Base-by-base conservation (phyloP, 2,113 vertebrate species). In the Eptesicus fuscus region DNA sequence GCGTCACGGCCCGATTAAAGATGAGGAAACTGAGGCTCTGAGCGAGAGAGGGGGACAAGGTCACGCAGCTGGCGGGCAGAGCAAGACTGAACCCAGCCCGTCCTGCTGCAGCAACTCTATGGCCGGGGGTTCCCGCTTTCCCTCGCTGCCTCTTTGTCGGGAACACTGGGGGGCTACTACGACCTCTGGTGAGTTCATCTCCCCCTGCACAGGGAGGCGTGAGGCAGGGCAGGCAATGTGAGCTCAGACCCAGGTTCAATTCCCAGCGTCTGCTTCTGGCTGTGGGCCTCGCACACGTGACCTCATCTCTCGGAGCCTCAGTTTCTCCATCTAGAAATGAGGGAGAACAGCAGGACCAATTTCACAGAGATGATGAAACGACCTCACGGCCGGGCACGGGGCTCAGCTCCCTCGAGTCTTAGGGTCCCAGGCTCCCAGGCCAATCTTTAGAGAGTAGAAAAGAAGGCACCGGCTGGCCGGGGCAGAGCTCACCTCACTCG, bases 11-110 rank as follows among this genome's bases (percentile, higher is more conserved):
- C 49, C 1, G 0, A 8, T 28, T 5, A 6, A 28, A 87, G 61
- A 74, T 0, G 1, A 84, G 83, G 77, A 79, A 51, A 35, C 18
- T 0, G 12, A 83, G 32, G 65, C 80, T 40, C 47, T 30, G n/a
- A n/a, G 76, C 4, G 10, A 80, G 30, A 2, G 35, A 79, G 0
- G 3, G 74, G 32, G 32, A 13, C 30, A 17, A 9, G 7, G 88
- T 35, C 35, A 12, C 16, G 3, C 0, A 0, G 51, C 37, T 1
- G 7, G 0, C 1, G 1, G 25, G 78, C 70, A 35, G 22, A 35
- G 9, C 63, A 0, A 51, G n/a, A 23, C 80, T 4, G 53, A 69
- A n/a, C n/a, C 47, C 40, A 6, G 18, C 61, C 18, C 2, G 5
- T 4, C 37, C 30, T 40, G 51, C 40, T 5, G 7, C 8, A 1